These are phyloP conservation scores for Tenthredo distinguenda DNA, from an alignment of 2,888 invertebrate genomes.

Conservation along the genomic window DNA sequence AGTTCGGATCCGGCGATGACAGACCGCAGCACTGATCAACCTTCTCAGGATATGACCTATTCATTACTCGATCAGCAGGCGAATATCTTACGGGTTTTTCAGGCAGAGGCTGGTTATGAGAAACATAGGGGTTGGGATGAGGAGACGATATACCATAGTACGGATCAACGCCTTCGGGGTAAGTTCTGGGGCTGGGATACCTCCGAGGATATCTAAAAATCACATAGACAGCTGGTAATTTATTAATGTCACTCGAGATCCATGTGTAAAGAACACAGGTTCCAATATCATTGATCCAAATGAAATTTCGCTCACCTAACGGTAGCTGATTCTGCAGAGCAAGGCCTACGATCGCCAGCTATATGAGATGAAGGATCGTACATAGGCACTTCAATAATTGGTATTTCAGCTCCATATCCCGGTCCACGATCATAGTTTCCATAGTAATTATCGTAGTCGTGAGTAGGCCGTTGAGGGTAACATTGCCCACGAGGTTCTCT, in stretches of 20 bases:
- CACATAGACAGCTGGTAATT: not conserved
- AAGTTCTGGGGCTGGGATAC: constrained; percentile 42
- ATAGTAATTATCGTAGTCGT: not conserved
- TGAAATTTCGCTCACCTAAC: not conserved
- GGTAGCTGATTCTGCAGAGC: not conserved
- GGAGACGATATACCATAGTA: constrained; percentile 45
- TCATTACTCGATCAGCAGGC: not conserved
- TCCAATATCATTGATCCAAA: not conserved
- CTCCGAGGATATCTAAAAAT: constrained; percentile 28
- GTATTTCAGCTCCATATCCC: constrained; percentile 14
- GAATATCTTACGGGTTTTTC: not conserved
- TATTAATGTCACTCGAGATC: not conserved
- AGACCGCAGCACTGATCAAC: constrained; percentile 13
- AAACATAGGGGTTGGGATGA: constrained; percentile 14
- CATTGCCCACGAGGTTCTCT: not conserved
- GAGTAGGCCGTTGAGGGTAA: not conserved
- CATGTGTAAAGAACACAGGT: not conserved
- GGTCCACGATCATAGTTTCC: constrained; percentile 28
- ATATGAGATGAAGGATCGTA: constrained; percentile 54
- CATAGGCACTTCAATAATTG: constrained; percentile 55
- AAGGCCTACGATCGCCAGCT: not conserved
- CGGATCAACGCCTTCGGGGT: constrained; percentile 47
- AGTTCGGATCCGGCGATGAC: not conserved
- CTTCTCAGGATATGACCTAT: not conserved
- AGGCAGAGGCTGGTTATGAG: not conserved